Evolutionary conservation across 92 coral and sea anemone species (phyloP), one percentile per base, ranked within the genome.

Genomic region (Parazoanthus darwini): DNA sequence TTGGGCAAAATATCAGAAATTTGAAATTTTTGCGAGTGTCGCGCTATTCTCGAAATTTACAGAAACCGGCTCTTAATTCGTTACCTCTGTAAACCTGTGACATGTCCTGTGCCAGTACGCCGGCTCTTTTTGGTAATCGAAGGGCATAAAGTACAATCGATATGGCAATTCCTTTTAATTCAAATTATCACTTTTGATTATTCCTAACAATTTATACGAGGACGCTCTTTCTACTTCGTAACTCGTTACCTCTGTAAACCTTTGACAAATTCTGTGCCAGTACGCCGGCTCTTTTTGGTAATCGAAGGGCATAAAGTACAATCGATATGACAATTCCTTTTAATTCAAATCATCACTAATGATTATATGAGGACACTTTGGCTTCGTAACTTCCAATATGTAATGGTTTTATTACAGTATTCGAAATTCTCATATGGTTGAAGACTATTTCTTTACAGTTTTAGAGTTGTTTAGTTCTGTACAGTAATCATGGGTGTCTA

Each of bases 401-500:
- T 71, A 88, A 33, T 44, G 91, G 88, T 77, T 56, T 80, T 22
- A 51, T 79, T 42, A 88, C 91, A 88, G 77, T 67, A 75, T 89
- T 89, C 56, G 88, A 88, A 46, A 73, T 81, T 25, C 11, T 35
- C 91, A 88, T 88, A 88, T 82, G 82, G 86, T 82, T 88, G 39
- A 88, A 9, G 29, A 88, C 43, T 88, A 88, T 88, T 88, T 88
- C 91, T 46, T 88, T 88, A 78, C 90, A 87, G 42, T 87, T 87
- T 44, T 65, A 10, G 90, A 87, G 63, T 87, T 87, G 50, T 65
- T 82, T 71, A 10, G 83, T 22, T 73, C 71, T 50, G 66, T 42
- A 59, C 86, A 87, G 23, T 23, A 87, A 50, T 78, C 87, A 87
- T 87, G 81, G 22, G 74, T 70, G 82, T 71, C 88, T 74, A 88